Conservation (phyloP, 2,113 vertebrate genomes). For the Mobula hypostoma region DNA sequence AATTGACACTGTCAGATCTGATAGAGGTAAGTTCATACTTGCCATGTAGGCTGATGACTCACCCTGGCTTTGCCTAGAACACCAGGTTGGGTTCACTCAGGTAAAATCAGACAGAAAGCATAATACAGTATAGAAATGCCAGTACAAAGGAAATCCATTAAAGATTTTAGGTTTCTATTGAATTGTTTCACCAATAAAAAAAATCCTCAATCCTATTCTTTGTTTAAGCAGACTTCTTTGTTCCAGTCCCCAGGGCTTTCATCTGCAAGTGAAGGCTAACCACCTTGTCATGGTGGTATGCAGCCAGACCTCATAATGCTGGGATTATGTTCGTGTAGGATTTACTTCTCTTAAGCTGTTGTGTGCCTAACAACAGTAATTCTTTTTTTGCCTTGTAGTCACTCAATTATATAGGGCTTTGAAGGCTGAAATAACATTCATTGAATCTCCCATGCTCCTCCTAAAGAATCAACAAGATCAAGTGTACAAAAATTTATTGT, state of each 20-base stretch:
- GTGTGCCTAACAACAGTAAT: not conserved
- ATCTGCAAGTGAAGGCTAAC: not conserved
- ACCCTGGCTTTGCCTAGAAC: not conserved
- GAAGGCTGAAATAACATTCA: not conserved
- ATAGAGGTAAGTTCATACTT: too few species aligned
- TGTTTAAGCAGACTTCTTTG: slow-evolving; percentile 11
- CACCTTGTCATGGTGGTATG: not conserved
- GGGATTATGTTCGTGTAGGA: not conserved
- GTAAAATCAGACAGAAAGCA: not conserved
- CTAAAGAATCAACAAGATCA: not conserved
- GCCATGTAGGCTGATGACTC: too few species aligned
- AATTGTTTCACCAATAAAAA: not conserved
- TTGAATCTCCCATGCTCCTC: not conserved
- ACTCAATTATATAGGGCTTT: not conserved
- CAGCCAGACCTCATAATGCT: not conserved
- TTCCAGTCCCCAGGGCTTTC: not conserved
- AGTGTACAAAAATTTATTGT: not conserved
- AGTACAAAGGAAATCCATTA: not conserved
- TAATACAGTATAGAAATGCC: not conserved
- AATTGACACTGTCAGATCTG: too few species aligned
- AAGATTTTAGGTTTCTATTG: not conserved
- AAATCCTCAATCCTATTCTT: not conserved
- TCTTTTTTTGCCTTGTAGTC: not conserved
- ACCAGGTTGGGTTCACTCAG: not conserved
- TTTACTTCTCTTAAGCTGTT: not conserved